Base-by-base conservation (phyloP, 2,113 vertebrate species). In the Scolopax mira region DNA sequence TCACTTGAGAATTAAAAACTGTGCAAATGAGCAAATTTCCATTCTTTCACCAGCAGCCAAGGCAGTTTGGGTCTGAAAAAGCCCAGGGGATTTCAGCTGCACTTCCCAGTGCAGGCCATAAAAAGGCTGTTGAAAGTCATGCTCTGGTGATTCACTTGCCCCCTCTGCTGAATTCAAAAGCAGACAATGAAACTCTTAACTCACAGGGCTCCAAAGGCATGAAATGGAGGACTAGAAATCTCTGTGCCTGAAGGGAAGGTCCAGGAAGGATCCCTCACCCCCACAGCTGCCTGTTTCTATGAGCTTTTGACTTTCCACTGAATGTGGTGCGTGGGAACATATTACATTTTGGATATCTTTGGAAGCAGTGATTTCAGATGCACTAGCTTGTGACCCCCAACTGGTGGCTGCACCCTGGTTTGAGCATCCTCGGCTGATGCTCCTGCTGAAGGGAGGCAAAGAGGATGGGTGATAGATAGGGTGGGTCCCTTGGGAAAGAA, bases 11-110 rank as follows among this genome's bases (percentile, higher is more conserved):
- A 57, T 37, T 41, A 85, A 83, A 83, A 87, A 49, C 18, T 0
- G 14, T n/a, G 30, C 44, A n/a, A 70, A 62, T 0, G 0, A 93
- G 30, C 6, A 77, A 55, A 72, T 42, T 0, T 2, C 12, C 21
- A 18, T 66, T 3, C 11, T 51, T 55, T 73, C 49, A 46, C 39
- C 8, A 86, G 22, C n/a, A 58, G 64, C 5, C 0, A 0, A 78
- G 65, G 55, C 28, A 46, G 16, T 28, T 66, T 52, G 4, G 3
- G 22, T 31, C 41, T 88, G 79, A 69, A 79, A 64, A 73, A 73
- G 12, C 55, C 39, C 49, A 13, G 17, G 64, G 48, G 21, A 67
- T 77, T 82, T 52, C 62, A 85, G 25, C 28, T 82, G 2, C 7
- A 10, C 44, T 28, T 82, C 41, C 33, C 30, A 24, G 24, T 2